Base-by-base conservation (phyloP, 2,113 vertebrate species). In the Vulpes ferrilata region DNA sequence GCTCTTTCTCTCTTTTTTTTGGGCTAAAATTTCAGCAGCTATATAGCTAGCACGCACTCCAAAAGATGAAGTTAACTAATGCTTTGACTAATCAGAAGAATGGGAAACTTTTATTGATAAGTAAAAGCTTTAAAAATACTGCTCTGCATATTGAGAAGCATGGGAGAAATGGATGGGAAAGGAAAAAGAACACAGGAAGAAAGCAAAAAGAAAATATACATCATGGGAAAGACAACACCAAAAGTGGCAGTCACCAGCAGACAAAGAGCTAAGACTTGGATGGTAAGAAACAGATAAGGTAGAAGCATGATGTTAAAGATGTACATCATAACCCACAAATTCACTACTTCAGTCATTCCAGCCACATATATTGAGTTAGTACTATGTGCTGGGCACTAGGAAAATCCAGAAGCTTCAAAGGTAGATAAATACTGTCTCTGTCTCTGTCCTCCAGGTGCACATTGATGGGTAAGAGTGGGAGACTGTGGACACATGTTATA, bases 21-120 rank as follows among this genome's bases (percentile, higher is more conserved):
- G 16, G 20, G 10, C 25, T 78, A 80, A 84, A 78, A 76, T 89
- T 73, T 43, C 3, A 76, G 27, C 12, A 85, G 48, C 55, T 38
- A 6, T 0, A 27, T 55, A 79, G 25, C 20, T 86, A 51, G 25
- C n/a, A 59, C 10, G 11, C 3, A 11, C 30, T 35, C 43, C 57
- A 74, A 35, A 82, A 83, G 25, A 53, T 82, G 27, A 78, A 15
- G 3, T 9, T 32, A 30, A 48, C 27, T 30, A 12, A 43, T 53
- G 4, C 5, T 95, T 90, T 85, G 62, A 32, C 43, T 13, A 84
- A 15, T 78, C n/a, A 93, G 65, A 96, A 95, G 25, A 64, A 55
- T 20, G 27, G 2, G 53, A 88, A 59, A 71, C 17, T 64, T 74
- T 27, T 87, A 79, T 11, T 23, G 53, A 86, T 27, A 88, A 60